Percentiles rank a stretch among this genome's conserved stretches.
phyloP scores from a whole-genome alignment of 2,888 invertebrate genomes.

The Halocaridina rubra region DNA sequence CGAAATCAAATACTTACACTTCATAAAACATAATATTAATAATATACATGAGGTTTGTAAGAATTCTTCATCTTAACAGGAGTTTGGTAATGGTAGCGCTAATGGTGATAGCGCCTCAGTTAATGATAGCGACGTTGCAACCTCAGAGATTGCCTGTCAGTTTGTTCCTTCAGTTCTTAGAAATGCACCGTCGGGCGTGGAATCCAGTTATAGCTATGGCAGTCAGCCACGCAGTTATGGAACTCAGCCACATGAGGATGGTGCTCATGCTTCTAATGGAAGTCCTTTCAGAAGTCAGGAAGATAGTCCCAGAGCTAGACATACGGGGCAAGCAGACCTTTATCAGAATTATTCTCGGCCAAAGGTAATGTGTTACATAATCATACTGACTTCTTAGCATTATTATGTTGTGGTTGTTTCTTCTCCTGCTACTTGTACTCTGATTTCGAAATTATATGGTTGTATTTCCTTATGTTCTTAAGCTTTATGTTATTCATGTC shows the following conservation, averaged over 20 bases:
- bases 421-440: too few species aligned
- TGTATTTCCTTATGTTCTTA: too few species aligned
- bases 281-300: not conserved
- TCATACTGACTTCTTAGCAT: not conserved
- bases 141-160: constrained; percentile 38
- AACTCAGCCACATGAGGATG: constrained; percentile 33
- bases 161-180: constrained; percentile 52
- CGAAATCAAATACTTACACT: too few species aligned
- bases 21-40: too few species aligned
- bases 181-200: constrained; percentile 37
- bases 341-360: constrained; percentile 54
- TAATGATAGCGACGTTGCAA: not conserved
- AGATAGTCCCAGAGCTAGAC: not conserved
- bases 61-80: not conserved
- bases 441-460: too few species aligned
- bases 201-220: constrained; percentile 18
- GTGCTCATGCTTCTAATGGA: not conserved
- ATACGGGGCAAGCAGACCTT: not conserved
- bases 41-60: not conserved
- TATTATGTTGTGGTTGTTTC: not conserved
- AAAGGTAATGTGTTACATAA: too few species aligned
- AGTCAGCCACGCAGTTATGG: constrained; percentile 36
- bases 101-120: constrained; percentile 20
- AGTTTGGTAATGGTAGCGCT: constrained; percentile 17
- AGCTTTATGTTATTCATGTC: too few species aligned